Conservation (phyloP, 2,888 invertebrate species). For the Xylota sylvarum region DNA sequence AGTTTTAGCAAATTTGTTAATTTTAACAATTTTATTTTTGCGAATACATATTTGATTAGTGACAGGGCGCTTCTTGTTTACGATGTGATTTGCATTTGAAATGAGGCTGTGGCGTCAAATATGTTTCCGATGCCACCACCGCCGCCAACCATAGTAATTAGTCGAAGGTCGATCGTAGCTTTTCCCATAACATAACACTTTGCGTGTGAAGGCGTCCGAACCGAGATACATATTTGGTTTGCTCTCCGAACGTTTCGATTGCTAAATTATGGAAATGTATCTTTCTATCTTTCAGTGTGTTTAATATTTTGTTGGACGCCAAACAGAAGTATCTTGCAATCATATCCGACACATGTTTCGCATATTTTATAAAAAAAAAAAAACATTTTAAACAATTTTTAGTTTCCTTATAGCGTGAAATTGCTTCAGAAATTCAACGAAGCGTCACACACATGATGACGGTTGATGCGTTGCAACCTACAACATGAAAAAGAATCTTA, state of each 20-base stretch:
- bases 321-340: conserved; percentile 32
- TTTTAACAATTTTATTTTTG: not conserved
- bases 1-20: not conserved
- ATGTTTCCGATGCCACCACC: conserved; percentile 25
- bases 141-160: too few relatives aligned
- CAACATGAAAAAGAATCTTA: not conserved
- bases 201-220: not conserved
- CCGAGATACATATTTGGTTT: not conserved
- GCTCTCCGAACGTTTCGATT: not conserved
- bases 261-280: conserved; percentile 41
- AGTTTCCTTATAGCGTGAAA: conserved; percentile 34
- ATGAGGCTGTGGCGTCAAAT: conserved; percentile 17
- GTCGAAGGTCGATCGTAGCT: conserved; percentile 11
- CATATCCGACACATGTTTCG: conserved; percentile 47
- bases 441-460: conserved; percentile 34
- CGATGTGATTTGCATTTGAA: conserved; percentile 28
- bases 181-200: not conserved
- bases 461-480: conserved; percentile 36
- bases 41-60: conserved; percentile 25
- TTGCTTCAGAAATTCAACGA: conserved; percentile 51
- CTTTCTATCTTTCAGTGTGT: too few relatives aligned
- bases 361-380: conserved; percentile 31
- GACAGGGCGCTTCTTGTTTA: conserved; percentile 12
- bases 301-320: conserved; percentile 23
- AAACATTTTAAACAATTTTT: conserved; percentile 22